Conservation (phyloP, 2,888 invertebrate species). For the Dioctria rufipes region DNA sequence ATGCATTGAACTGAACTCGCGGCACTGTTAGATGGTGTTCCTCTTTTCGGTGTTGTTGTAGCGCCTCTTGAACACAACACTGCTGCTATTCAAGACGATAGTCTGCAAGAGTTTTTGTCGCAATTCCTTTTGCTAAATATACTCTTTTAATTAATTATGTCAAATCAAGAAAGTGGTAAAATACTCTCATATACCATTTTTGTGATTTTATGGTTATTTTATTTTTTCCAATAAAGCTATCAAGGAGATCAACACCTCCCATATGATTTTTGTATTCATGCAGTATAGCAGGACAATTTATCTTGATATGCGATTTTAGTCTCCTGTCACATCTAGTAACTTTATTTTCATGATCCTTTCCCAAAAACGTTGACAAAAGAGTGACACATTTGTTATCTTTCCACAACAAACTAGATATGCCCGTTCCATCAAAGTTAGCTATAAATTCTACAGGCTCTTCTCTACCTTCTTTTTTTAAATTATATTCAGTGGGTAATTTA, state of each 20-base stretch:
- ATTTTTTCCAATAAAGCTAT: conserved; percentile 61
- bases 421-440: conserved; percentile 59
- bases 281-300: conserved; percentile 61
- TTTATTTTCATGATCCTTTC: no score
- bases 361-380: conserved; percentile 64
- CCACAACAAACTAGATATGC: conserved; percentile 63
- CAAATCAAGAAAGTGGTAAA: not conserved
- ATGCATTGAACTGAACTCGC: no score
- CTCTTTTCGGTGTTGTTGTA: no score
- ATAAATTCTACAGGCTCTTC: conserved; percentile 60
- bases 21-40: no score
- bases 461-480: no score
- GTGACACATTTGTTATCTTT: conserved; percentile 66
- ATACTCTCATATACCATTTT: conserved; percentile 2
- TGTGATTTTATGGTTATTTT: conserved; percentile 25
- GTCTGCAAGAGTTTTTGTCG: no score
- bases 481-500: no score
- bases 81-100: no score
- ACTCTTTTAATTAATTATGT: no score
- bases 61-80: no score
- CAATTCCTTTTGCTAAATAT: no score
- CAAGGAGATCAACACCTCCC: conserved; percentile 62
- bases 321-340: conserved; percentile 61
- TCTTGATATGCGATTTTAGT: no score
- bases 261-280: conserved; percentile 62